Base-by-base conservation (phyloP, 2,888 invertebrate genomes). In the Seladonia tumulorum region DNA sequence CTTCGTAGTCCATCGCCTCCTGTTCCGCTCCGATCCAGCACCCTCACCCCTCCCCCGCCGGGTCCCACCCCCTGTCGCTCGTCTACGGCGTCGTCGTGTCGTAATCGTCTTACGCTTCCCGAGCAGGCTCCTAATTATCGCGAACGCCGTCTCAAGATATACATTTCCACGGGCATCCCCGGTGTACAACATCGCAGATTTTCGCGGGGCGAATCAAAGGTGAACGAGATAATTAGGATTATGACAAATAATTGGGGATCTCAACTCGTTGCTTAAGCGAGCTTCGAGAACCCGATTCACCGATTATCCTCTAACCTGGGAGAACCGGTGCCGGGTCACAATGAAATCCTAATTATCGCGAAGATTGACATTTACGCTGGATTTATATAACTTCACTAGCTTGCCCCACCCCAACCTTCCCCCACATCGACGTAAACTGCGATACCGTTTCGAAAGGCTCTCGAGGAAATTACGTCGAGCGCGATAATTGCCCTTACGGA, bases 171-270 rank as follows among this genome's bases (percentile, higher is more conserved):
- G 79, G 57, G 81, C 83, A 84, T 81, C 73, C 57, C 12, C 75
- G 82, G 29, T 73, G 72, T 68, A 79, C 77, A 71, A 45, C 79
- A 42, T 81, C 72, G 78, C 80, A 75, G 76, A 82, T 87, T 85
- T 89, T 88, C 89, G 71, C 79, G 60, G 68, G 39, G 73, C 57
- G 74, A 79, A 72, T 81, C 76, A 78, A 78, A 89, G 83, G 79
- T 88, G 80, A 88, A 79, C 84, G 79, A 79, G 90, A 87, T 90
- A 90, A 90, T 91, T 90, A 90, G 90, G 84, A 91, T 90, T 90
- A 87, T 85, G 80, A 85, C 82, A 84, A 89, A 82, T 91, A 90
- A 91, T 88, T 86, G 91, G 83, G 81, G 78, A 76, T 83, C 76
- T 84, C 83, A 83, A 86, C 71, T 82, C 81, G 80, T 76, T 80